phyloP scores from a whole-genome alignment of 2,888 invertebrate genomes.

The Drosophila austrosaltans region DNA sequence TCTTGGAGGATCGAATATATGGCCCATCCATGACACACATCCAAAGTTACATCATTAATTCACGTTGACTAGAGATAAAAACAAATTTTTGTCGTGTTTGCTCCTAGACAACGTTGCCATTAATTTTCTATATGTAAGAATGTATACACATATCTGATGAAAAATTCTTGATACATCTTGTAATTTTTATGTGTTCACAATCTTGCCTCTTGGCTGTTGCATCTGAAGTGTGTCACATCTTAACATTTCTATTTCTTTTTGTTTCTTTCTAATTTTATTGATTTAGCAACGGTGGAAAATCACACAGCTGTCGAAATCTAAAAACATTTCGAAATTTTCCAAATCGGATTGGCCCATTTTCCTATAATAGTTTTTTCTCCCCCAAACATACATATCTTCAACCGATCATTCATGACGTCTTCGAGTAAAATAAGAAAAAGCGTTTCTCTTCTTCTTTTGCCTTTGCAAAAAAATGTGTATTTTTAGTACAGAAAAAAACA shows the following conservation, averaged over 20 bases:
- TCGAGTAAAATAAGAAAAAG: not conserved
- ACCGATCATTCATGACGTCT: constrained; percentile 14
- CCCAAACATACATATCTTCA: constrained; percentile 1
- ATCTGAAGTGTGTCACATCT: constrained; percentile 70
- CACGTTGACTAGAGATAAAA: constrained; percentile 51
- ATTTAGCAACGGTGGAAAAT: constrained; percentile 49
- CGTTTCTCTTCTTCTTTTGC: not conserved
- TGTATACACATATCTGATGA: constrained; percentile 29
- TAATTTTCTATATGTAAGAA: constrained; percentile 62
- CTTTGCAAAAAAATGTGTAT: constrained; percentile 42
- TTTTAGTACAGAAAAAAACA: constrained; percentile 28
- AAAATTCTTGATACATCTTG: constrained; percentile 65
- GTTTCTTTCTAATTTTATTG: constrained; percentile 63
- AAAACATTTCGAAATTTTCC: constrained; percentile 11
- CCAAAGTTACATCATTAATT: constrained; percentile 78
- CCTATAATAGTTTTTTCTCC: constrained; percentile 49
- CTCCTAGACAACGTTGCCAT: constrained; percentile 72
- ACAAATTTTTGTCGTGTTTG: constrained; percentile 80
- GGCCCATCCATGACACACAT: constrained; percentile 75
- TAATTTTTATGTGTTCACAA: constrained; percentile 78
- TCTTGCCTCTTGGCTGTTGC: constrained; percentile 43
- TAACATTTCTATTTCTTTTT: constrained; percentile 10
- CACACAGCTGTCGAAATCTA: constrained; percentile 10
- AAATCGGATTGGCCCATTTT: constrained; percentile 60
- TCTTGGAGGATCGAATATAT: constrained; percentile 48